Conservation (phyloP, 2,113 vertebrate genomes). For the Origma solitaria region DNA sequence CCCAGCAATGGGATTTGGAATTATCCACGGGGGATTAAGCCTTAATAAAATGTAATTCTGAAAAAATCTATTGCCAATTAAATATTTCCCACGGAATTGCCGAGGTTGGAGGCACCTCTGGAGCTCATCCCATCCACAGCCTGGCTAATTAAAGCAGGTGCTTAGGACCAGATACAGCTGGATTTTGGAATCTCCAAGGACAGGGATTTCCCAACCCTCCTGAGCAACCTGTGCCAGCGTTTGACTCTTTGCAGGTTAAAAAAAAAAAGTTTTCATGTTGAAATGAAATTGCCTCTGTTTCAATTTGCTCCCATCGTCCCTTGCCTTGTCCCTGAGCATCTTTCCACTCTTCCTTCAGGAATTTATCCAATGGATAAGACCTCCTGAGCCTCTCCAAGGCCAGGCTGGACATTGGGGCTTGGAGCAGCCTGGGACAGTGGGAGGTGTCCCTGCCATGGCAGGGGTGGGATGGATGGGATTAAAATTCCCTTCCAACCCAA, state of each 20-base stretch:
- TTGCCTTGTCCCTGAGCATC: neutral
- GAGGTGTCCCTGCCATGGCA: neutral
- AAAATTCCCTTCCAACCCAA: neutral
- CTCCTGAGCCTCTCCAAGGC: neutral
- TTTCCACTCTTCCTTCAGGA: neutral
- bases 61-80: neutral
- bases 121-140: neutral
- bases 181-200: neutral
- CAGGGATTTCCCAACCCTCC: neutral
- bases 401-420: fast-evolving
- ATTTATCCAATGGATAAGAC: neutral
- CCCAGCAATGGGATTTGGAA: neutral
- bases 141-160: neutral
- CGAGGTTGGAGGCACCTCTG: neutral
- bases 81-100: neutral
- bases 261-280: neutral
- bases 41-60: neutral
- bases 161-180: neutral
- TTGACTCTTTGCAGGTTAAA: neutral
- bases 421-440: neutral
- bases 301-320: neutral
- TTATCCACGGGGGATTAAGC: neutral
- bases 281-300: neutral
- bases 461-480: neutral
- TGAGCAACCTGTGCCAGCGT: neutral